Conservation (phyloP, 2,113 vertebrate species). For the Tychaedon coryphoeus region DNA sequence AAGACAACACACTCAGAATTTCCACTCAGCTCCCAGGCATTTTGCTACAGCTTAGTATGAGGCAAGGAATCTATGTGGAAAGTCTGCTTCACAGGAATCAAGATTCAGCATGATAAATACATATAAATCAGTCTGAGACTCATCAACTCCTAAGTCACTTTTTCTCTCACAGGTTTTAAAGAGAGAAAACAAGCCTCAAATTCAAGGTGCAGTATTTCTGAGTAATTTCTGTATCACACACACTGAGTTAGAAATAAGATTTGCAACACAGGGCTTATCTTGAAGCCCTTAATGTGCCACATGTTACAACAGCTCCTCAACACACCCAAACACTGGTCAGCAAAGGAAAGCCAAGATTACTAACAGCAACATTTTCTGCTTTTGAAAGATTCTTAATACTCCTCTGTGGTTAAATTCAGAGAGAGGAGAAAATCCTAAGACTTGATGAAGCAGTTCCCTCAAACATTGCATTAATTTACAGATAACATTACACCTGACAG, state of each 20-base stretch:
- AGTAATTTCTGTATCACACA: neutral
- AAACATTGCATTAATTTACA: neutral
- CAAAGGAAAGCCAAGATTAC: neutral
- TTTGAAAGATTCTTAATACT: neutral
- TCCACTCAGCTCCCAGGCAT: neutral
- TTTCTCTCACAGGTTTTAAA: neutral
- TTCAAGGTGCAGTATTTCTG: neutral
- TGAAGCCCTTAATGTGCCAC: neutral
- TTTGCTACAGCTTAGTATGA: neutral
- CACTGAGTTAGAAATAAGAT: neutral
- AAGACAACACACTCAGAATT: conserved; percentile 9
- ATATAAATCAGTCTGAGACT: neutral
- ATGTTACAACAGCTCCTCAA: neutral
- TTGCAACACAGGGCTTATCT: neutral
- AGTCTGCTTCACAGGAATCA: neutral
- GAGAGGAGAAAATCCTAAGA: neutral
- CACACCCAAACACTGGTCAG: neutral
- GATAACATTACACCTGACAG: neutral
- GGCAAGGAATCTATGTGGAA: neutral
- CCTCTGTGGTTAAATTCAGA: neutral
- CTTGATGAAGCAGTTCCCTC: neutral
- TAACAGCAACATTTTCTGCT: neutral
- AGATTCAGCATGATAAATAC: neutral
- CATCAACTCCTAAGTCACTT: neutral
- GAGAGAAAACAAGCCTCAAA: neutral